Evolutionary conservation across 1,140 invertebrate genomes (phyloP), one percentile per base, ranked within the genome.

Genomic region (Anoplolepis gracilipes): DNA sequence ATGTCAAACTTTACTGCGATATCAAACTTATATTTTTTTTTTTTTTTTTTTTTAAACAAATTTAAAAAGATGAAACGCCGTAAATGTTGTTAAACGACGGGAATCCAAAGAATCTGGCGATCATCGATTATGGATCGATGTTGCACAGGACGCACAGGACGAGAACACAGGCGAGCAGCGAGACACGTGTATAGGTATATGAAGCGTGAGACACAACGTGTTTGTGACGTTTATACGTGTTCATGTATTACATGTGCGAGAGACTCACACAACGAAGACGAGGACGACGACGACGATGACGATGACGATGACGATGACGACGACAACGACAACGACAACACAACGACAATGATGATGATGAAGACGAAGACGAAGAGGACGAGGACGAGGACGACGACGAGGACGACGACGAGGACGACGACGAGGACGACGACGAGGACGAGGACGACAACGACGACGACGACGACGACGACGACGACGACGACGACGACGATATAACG

Each of bases 91-190:
- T n/a, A 53, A 42, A 72, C 53, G 67, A 28, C 22, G n/a, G 46
- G 4, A 33, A 22, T 22, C 8, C 30, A n/a, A 30, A 33, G 22
- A 13, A 30, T 70, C 33, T 57, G 49, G 25, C 46, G 25, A 65
- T 69, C 46, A 5, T 67, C 33, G 78, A 30, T 57, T 19, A 3
- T 1, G 33, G 22, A 69, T 59, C 67, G 78, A 46, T 13, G n/a
- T 33, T 13, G 33, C n/a, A n/a, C n/a, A 61, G 53, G 67, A 46
- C 28, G 62, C 70, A 39, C 53, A 73, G 78, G 78, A 82, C 67
- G 78, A 82, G 55, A 82, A 82, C 55, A 61, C 33, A 61, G 81
- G 39, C 73, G 82, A 82, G 84, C 36, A 69, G 59, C 72, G 73
- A 87, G 42, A 72, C 73, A 67, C 33, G 53, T 65, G 67, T 72